These are phyloP conservation scores for Microcebus tavaratra DNA, from an alignment of 2,113 vertebrate species.

Conservation along the genomic window DNA sequence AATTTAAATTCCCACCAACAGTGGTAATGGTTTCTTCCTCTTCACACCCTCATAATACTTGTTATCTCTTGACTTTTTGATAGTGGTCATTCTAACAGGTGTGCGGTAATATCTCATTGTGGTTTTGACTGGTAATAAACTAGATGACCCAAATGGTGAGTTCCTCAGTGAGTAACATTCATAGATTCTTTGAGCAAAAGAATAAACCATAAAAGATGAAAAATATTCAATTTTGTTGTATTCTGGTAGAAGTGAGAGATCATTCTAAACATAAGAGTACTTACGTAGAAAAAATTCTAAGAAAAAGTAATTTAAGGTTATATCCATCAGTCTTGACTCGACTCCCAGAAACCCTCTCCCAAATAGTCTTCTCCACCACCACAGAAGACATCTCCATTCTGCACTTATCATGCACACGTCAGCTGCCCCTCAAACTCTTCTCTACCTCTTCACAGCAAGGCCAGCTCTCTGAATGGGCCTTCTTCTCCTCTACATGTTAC, in stretches of 20 bases:
- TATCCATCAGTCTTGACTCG: background rate
- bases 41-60: background rate
- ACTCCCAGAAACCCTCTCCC: background rate
- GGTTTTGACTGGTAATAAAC: background rate
- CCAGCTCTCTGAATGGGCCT: background rate
- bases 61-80: background rate
- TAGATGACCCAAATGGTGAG: background rate
- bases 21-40: background rate
- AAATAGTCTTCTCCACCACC: background rate
- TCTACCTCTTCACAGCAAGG: background rate
- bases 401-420: rapidly evolving
- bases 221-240: background rate
- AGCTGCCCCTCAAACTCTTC: background rate
- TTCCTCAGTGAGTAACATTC: background rate
- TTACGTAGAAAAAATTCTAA: background rate
- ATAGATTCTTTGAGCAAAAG: background rate
- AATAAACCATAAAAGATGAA: background rate
- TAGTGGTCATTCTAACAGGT: background rate
- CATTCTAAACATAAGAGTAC: background rate
- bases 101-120: background rate
- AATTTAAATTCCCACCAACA: background rate
- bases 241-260: background rate
- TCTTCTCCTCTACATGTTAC: background rate
- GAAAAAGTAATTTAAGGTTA: background rate
- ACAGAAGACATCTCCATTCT: background rate